These are phyloP conservation scores for Epinotia bilunana DNA, from an alignment of 2,888 invertebrate species.

Conservation along the genomic window DNA sequence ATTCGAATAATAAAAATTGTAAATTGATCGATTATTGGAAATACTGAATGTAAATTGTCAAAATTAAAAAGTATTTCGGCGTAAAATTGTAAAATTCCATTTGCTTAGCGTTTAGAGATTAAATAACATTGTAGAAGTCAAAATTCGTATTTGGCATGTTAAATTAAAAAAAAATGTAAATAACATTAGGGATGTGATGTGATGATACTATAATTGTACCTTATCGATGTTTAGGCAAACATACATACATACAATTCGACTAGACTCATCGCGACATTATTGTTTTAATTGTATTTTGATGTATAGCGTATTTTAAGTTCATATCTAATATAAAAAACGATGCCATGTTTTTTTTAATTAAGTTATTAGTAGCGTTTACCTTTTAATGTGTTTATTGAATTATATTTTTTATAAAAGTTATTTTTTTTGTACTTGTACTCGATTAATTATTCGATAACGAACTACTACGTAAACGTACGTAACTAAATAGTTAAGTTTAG, in stretches of 20 bases:
- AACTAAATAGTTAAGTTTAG: constrained; percentile 77
- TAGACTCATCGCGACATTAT: constrained; percentile 64
- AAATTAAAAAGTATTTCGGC: constrained; percentile 75
- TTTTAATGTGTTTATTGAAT: constrained; percentile 77
- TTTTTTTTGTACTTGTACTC: constrained; percentile 75
- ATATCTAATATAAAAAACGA: constrained; percentile 66
- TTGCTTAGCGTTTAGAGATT: constrained; percentile 69
- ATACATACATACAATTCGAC: constrained; percentile 53
- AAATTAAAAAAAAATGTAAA: constrained; percentile 74
- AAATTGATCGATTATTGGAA: constrained; percentile 57
- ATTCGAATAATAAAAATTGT: constrained; percentile 55
- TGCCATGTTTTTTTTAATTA: constrained; percentile 82
- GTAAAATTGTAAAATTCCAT: constrained; percentile 77
- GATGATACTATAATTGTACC: constrained; percentile 72
- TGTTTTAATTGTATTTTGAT: constrained; percentile 55
- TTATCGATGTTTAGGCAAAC: constrained; percentile 73
- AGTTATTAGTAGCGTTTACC: constrained; percentile 70
- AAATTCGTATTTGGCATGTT: constrained; percentile 80
- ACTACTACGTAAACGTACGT: constrained; percentile 77
- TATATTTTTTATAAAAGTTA: constrained; percentile 82
- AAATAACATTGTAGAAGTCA: constrained; percentile 73
- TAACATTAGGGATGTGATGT: constrained; percentile 79
- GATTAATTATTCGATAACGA: constrained; percentile 70
- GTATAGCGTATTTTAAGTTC: constrained; percentile 61
- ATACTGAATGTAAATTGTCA: constrained; percentile 60